These are phyloP conservation scores for Aplochiton taeniatus DNA, from an alignment of 2,797 vertebrate species.

Conservation along the genomic window DNA sequence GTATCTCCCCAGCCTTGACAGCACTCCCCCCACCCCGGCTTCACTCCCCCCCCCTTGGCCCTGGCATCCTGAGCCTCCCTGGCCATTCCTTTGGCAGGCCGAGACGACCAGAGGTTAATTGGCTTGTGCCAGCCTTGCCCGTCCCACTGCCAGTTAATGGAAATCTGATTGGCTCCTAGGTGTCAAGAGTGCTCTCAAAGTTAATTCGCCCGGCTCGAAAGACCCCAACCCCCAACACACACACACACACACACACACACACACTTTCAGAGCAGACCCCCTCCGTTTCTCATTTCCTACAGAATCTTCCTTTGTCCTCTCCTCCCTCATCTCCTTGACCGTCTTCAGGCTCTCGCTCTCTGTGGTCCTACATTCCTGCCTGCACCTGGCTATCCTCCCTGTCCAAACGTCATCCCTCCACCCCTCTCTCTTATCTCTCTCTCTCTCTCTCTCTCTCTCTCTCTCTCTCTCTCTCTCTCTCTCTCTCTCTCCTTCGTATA, in stretches of 20 bases:
- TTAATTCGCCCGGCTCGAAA: constrained; percentile 74
- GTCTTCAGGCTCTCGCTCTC: neutral
- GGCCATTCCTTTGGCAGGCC: constrained; percentile 63
- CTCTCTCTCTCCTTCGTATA: neutral
- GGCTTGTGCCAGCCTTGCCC: constrained; percentile 78
- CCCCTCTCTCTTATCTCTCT: neutral
- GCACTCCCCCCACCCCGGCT: constrained; percentile 62
- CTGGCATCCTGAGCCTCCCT: constrained; percentile 64
- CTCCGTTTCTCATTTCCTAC: neutral
- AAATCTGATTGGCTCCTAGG: constrained; percentile 83
- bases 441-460: neutral
- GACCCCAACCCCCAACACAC: constrained; percentile 31
- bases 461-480: neutral
- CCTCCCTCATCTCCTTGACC: too few relatives aligned
- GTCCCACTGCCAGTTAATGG: constrained; percentile 81
- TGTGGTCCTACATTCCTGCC: neutral
- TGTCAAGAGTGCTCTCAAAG: constrained; percentile 83
- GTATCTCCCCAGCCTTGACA: constrained; percentile 59
- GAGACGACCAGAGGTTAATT: constrained; percentile 79
- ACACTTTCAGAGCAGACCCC: too few relatives aligned
- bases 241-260: too few relatives aligned
- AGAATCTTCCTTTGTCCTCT: too few relatives aligned
- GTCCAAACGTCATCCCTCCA: neutral
- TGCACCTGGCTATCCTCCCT: constrained; percentile 13
- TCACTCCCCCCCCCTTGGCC: constrained; percentile 53